Conservation (phyloP, 2,113 vertebrate species). For the Petrocephalus microphthalmus region DNA sequence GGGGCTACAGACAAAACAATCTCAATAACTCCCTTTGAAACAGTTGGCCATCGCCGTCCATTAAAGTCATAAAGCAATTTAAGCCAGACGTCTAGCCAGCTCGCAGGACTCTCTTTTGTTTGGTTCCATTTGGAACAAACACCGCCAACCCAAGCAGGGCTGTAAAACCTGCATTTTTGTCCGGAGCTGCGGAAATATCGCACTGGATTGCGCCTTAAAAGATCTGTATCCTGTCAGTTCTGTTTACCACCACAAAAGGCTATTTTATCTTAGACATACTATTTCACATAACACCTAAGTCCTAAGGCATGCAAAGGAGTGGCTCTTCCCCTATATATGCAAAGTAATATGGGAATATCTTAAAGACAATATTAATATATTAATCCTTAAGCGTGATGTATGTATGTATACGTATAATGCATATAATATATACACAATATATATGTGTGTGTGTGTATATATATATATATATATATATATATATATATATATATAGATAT, state of each 20-base stretch:
- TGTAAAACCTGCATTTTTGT: constrained; percentile 64
- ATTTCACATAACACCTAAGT: neutral
- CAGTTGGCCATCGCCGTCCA: constrained; percentile 66
- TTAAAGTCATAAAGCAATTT: constrained; percentile 80
- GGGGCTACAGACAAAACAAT: constrained; percentile 30
- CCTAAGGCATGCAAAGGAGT: neutral
- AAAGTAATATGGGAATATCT: neutral
- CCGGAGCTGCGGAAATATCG: constrained; percentile 65
- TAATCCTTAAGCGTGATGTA: neutral
- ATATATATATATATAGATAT: neutral
- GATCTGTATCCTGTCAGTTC: constrained; percentile 62
- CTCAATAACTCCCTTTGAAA: constrained; percentile 60
- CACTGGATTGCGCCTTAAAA: constrained; percentile 57
- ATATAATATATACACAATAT: too few species aligned
- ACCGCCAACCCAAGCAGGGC: constrained; percentile 67
- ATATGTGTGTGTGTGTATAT: too few species aligned
- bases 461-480: too few species aligned
- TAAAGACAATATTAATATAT: neutral
- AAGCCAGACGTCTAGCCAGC: constrained; percentile 81
- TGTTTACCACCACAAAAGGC: constrained; percentile 41
- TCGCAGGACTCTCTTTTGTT: constrained; percentile 70
- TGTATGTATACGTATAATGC: neutral
- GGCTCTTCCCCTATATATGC: neutral
- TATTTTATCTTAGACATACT: constrained; percentile 13
- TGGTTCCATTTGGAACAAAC: constrained; percentile 60